Evolutionary conservation across 2,888 invertebrate species (phyloP).

Genomic region (Chirona hameri): DNA sequence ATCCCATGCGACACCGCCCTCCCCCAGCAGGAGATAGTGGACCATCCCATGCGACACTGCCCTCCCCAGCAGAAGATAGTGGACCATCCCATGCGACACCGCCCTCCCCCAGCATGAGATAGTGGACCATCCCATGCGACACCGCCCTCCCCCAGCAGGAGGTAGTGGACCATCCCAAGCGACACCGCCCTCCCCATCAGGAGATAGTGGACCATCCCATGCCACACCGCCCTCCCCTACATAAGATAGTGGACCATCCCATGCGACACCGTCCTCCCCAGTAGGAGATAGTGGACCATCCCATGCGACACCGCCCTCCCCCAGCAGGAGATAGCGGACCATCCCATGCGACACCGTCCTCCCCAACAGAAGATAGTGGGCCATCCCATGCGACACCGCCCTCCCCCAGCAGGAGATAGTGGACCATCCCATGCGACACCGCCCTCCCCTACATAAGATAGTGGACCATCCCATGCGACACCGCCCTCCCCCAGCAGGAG

Average conservation of each 20-base stretch:
- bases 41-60: conserved; percentile 57
- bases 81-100: conserved; percentile 58
- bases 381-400: conserved; percentile 49
- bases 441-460: not conserved
- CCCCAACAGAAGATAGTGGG: conserved; percentile 61
- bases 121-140: conserved; percentile 60
- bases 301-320: conserved; percentile 48
- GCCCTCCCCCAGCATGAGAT: conserved; percentile 56
- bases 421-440: not conserved
- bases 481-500: not conserved
- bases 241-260: conserved; percentile 65
- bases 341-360: conserved; percentile 54
- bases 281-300: conserved; percentile 64
- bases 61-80: conserved; percentile 59
- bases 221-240: conserved; percentile 41
- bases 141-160: conserved; percentile 55
- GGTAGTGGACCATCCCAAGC: conserved; percentile 60
- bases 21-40: conserved; percentile 60
- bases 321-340: conserved; percentile 62
- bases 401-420: too few species aligned
- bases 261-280: conserved; percentile 44
- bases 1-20: conserved; percentile 54
- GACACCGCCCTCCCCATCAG: conserved; percentile 47
- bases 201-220: conserved; percentile 63
- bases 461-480: not conserved